Base-by-base conservation (phyloP, 2,888 invertebrate genomes). In the Colostygia pectinataria region DNA sequence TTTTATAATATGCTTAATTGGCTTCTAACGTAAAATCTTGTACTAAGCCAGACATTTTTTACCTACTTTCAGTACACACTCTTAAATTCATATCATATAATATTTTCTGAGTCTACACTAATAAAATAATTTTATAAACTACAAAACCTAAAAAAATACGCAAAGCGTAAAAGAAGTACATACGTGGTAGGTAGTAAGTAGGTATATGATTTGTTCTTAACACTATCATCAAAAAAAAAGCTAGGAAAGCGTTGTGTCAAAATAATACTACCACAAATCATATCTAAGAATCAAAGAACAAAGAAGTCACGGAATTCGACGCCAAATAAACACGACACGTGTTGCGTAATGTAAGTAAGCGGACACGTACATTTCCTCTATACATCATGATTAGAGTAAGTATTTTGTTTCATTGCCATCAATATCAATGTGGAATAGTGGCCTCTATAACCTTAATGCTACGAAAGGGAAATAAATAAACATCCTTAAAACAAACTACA, bases 341-440 rank as follows among this genome's bases (percentile, higher is more conserved):
- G 38, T 25, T 27, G 33, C 29, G 32, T 29, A 28, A 46, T 23
- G 18, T 28, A 23, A 12, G 27, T 15, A 39, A 27, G 18, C 28
- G 46, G 12, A 24, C 47, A 36, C 47, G 34, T 40, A 37, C 40
- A 20, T 29, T 40, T 40, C 32, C 31, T 37, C 20, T 29, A 52
- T 55, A 52, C 45, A 53, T 57, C 44, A 54, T 42, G 51, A 58
- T 58, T 58, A 59, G 36, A 36, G 39, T 41, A 45, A 36, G 39
- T 41, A 45, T 45, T 57, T 48, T 47, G 43, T 46, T 39, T 32
- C 47, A 45, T 34, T 36, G 32, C 55, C 58, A 64, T 65, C 58
- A 59, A 66, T 66, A 62, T 63, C 59, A 55, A 56, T 59, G 55
- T 45, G 38, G 43, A 56, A 57, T 59, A 62, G 59, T 55, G 47